Evolutionary conservation across 2,888 invertebrate species (phyloP).

Genomic region (Hydroisotoma schaefferi): DNA sequence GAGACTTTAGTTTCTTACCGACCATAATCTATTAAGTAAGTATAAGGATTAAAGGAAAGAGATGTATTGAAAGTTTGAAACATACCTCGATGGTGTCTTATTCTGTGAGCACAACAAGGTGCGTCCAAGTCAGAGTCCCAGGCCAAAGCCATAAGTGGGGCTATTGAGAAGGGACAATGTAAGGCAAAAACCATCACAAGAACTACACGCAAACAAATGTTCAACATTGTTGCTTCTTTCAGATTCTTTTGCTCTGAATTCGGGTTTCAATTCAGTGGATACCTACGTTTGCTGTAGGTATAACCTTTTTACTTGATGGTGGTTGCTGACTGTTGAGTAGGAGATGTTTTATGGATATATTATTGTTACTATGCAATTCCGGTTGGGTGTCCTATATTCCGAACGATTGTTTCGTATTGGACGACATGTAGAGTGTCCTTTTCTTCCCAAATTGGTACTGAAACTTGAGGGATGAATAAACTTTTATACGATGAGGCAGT

Average conservation of each 20-base stretch:
- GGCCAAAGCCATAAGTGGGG: constrained; percentile 48
- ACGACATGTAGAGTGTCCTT: no score
- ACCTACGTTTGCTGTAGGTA: not conserved
- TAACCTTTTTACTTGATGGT: no score
- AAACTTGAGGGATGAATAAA: no score
- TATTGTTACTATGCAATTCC: not conserved
- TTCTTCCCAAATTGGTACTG: no score
- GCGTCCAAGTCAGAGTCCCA: constrained; percentile 48
- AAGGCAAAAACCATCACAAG: constrained; percentile 49
- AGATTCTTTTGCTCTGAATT: not conserved
- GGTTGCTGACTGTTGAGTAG: no score
- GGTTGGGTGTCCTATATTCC: not conserved
- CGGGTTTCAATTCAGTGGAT: not conserved
- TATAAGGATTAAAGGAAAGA: no score
- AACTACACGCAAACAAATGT: constrained; percentile 48
- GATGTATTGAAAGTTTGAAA: constrained; percentile 9
- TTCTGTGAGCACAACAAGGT: constrained; percentile 48
- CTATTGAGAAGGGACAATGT: constrained; percentile 48
- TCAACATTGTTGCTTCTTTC: constrained; percentile 41
- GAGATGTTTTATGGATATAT: not conserved
- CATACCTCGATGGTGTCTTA: constrained; percentile 48
- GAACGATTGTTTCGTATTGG: no score
- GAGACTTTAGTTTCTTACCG: no score
- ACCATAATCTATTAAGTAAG: no score
- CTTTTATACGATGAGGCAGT: no score